Conservation (phyloP, 1,140 invertebrate species). For the Drosophila arawakana region DNA sequence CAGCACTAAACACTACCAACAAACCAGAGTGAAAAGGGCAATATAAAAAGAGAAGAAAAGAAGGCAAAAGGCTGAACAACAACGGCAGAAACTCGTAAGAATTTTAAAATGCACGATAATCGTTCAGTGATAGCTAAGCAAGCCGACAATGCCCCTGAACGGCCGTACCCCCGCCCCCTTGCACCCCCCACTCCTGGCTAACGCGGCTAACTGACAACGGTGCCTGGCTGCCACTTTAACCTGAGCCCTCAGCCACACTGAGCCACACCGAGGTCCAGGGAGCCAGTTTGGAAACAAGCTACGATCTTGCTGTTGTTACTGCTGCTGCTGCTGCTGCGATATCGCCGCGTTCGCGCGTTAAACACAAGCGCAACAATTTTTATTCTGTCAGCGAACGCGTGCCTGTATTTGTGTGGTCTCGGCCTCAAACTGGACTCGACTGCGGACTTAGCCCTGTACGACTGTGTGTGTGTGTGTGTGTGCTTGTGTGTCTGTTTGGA, state of each 20-base stretch:
- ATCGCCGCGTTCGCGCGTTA: conserved; percentile 84
- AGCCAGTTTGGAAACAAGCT: conserved; percentile 80
- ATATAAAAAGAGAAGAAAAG: conserved; percentile 61
- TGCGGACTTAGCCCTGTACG: neutral
- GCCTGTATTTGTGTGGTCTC: conserved; percentile 84
- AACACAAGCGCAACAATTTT: conserved; percentile 85
- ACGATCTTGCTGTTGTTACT: conserved; percentile 49
- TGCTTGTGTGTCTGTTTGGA: conserved; percentile 19
- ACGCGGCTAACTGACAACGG: conserved; percentile 48
- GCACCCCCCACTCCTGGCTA: conserved; percentile 34
- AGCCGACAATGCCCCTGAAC: conserved; percentile 74
- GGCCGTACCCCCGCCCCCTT: conserved; percentile 4
- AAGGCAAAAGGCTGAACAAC: conserved; percentile 54
- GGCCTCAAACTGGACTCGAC: conserved; percentile 69
- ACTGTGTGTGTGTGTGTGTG: neutral
- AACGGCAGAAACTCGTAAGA: conserved; percentile 81
- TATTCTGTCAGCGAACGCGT: conserved; percentile 85
- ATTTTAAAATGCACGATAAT: conserved; percentile 85
- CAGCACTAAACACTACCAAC: conserved; percentile 36
- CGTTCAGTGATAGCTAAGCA: conserved; percentile 84
- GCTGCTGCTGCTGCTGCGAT: conserved; percentile 59
- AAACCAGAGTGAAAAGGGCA: conserved; percentile 65
- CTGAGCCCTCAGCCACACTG: conserved; percentile 50
- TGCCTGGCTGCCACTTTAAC: conserved; percentile 68
- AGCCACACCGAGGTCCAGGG: conserved; percentile 45